Conservation (phyloP, 2,797 vertebrate species). For the Channa striata region DNA sequence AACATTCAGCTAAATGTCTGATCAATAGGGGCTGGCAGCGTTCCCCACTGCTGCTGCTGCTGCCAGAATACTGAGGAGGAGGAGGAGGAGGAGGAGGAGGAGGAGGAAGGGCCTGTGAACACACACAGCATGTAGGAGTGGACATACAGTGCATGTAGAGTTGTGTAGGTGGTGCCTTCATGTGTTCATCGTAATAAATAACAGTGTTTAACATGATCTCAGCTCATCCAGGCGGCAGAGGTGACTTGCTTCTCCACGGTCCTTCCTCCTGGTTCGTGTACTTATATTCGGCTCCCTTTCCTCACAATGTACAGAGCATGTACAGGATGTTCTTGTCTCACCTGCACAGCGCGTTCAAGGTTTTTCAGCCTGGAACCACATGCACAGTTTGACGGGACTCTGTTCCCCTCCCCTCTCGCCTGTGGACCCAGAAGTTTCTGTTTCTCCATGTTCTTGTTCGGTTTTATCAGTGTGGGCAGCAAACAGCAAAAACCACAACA, state of each 20-base stretch:
- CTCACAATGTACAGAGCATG: background rate
- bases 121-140: slow-evolving; percentile 2
- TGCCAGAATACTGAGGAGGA: slow-evolving; percentile 68
- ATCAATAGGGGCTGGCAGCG: slow-evolving; percentile 73
- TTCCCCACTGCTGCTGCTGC: slow-evolving; percentile 26
- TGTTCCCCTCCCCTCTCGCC: background rate
- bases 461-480: background rate
- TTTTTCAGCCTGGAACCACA: slow-evolving; percentile 5
- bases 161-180: background rate
- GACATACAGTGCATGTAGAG: background rate
- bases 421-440: background rate
- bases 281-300: slow-evolving; percentile 1
- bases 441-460: slow-evolving; percentile 3
- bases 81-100: background rate
- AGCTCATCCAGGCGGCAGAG: background rate
- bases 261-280: background rate
- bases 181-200: background rate
- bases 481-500: background rate
- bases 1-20: slow-evolving; percentile 82
- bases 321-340: background rate
- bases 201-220: background rate
- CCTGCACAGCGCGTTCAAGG: background rate
- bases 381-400: background rate
- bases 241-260: background rate
- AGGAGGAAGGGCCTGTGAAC: background rate